A percentile compares a stretch with the other conserved stretches of the same genome.
Conservation (phyloP, 1,140 invertebrate genomes). For the Hyposmocoma kahamanoa region DNA sequence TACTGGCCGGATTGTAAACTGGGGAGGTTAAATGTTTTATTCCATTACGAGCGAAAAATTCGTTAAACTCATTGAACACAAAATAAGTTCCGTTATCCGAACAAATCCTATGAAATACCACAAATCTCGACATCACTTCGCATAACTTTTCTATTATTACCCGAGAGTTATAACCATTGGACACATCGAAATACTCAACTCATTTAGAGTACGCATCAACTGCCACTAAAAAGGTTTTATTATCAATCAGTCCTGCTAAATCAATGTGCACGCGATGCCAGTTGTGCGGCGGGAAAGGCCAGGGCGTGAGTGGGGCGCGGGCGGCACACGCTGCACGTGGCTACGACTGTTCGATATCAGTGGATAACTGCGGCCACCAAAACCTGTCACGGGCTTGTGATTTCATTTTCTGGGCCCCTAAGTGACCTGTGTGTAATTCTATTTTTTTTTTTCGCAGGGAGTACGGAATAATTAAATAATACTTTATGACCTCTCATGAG, state of each 20-base stretch:
- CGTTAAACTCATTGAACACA: conserved; percentile 5
- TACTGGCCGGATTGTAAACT: conserved; percentile 4
- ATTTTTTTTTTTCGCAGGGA: too few relatives aligned
- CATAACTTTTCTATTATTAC: conserved; percentile 8
- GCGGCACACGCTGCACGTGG: conserved; percentile 4
- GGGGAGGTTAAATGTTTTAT: conserved; percentile 5
- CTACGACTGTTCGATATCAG: conserved; percentile 4
- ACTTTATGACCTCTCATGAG: conserved; percentile 3
- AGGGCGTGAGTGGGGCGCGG: too few relatives aligned
- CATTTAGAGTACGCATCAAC: conserved; percentile 33
- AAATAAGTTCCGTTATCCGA: conserved; percentile 9
- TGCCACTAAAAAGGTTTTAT: conserved; percentile 31
- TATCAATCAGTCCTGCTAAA: conserved; percentile 31
- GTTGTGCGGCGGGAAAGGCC: conserved; percentile 17
- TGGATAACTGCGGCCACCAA: conserved; percentile 7
- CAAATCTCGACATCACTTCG: conserved; percentile 9
- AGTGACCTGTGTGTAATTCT: conserved; percentile 9
- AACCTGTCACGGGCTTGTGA: conserved; percentile 5
- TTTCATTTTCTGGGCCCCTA: conserved; percentile 9
- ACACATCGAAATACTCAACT: conserved; percentile 18
- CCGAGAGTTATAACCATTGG: neutral
- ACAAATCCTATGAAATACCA: conserved; percentile 1
- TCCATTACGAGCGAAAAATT: neutral
- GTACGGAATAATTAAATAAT: conserved; percentile 7
- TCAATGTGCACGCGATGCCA: conserved; percentile 33